Conservation (phyloP, 2,888 invertebrate genomes). For the Cyaniris semiargus region DNA sequence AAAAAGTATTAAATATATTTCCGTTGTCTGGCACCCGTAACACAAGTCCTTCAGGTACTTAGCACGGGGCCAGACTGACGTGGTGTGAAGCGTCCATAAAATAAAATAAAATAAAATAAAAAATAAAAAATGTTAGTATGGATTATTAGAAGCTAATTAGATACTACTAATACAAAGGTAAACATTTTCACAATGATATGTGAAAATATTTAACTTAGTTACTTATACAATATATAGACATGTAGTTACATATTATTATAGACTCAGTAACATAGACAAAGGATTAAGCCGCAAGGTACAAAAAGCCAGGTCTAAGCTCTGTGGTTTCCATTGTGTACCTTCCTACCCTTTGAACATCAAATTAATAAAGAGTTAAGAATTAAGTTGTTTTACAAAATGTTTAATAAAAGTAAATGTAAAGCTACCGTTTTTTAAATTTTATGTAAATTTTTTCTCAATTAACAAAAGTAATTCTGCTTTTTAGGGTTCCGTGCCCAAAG, state of each 20-base stretch:
- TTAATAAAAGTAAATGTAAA: not conserved
- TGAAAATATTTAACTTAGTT: not conserved
- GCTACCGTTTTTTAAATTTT: not conserved
- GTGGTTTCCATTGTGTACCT: not conserved
- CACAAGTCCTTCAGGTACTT: too few species aligned
- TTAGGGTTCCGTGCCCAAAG: too few species aligned
- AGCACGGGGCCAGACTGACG: too few species aligned
- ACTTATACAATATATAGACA: not conserved
- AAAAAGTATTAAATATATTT: too few species aligned
- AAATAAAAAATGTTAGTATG: too few species aligned
- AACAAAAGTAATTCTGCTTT: not conserved
- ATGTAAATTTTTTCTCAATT: slow-evolving; percentile 2
- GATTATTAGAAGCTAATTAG: too few species aligned
- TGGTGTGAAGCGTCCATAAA: too few species aligned
- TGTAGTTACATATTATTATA: not conserved
- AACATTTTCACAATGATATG: not conserved
- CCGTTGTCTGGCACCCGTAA: too few species aligned
- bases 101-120: too few species aligned
- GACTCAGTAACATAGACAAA: not conserved
- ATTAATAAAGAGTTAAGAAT: not conserved
- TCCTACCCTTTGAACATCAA: not conserved
- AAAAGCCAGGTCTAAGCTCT: slow-evolving; percentile 2
- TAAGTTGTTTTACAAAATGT: not conserved
- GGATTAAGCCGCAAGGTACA: not conserved
- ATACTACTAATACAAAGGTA: too few species aligned